These are phyloP conservation scores for Loriculus beryllinus DNA, from an alignment of 2,797 vertebrate species.

Conservation along the genomic window DNA sequence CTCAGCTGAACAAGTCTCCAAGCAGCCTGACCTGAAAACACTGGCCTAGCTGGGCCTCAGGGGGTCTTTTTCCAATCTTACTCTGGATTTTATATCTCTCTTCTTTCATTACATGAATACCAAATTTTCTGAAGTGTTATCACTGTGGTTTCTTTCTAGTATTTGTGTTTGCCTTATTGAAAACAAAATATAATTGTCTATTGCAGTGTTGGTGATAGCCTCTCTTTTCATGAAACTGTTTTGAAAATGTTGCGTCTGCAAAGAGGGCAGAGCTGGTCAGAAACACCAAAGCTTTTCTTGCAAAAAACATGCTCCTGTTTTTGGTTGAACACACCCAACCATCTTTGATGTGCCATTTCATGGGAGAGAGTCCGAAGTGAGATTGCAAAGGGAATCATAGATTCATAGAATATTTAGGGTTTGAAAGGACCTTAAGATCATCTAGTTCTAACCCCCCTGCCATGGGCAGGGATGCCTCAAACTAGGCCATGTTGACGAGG, in stretches of 20 bases:
- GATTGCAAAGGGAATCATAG: not conserved
- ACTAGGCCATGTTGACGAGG: not conserved
- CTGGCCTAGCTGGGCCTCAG: not conserved
- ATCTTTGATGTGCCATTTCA: not conserved
- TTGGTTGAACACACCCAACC: not conserved
- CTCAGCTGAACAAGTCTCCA: not conserved
- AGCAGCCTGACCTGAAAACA: not conserved
- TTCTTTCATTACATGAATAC: not conserved
- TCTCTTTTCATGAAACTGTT: not conserved
- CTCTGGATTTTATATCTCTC: not conserved
- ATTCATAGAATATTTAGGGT: not conserved
- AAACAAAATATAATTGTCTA: not conserved
- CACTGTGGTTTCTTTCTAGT: not conserved
- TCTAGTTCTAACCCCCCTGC: not conserved
- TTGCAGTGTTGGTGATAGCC: not conserved
- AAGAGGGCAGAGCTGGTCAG: not conserved
- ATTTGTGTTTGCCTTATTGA: not conserved
- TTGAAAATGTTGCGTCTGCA: conserved; percentile 7
- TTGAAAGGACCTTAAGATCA: not conserved
- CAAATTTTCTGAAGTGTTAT: not conserved
- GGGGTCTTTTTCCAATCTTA: not conserved
- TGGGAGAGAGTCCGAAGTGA: conserved; percentile 41
- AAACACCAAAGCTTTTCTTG: conserved; percentile 36
- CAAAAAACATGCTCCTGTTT: conserved; percentile 53
- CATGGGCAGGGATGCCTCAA: not conserved